These are phyloP conservation scores for Cliona cf. orientalis DNA, from an alignment of 37 sponge, comb jelly and placozoan species.

Conservation along the genomic window DNA sequence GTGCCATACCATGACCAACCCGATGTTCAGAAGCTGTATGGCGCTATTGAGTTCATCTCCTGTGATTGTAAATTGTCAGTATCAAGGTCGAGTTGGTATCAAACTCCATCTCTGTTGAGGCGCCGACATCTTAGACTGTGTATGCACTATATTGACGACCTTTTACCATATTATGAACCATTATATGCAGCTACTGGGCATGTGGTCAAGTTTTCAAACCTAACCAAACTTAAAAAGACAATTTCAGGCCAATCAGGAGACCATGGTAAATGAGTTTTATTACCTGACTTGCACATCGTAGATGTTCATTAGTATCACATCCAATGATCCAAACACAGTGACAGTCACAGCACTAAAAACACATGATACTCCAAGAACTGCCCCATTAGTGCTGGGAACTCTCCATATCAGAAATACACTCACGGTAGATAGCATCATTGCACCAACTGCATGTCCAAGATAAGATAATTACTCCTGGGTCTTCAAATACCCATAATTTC, in stretches of 20 bases:
- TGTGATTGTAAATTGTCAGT: no score
- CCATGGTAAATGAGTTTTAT: neutral
- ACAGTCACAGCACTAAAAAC: conserved; percentile 58
- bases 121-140: no score
- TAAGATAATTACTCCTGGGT: neutral
- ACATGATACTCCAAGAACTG: conserved; percentile 43
- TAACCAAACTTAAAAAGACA: no score
- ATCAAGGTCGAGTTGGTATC: no score
- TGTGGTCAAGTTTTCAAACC: no score
- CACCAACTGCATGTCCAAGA: conserved; percentile 9
- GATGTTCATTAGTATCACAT: conserved; percentile 19
- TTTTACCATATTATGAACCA: no score
- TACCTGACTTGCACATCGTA: conserved; percentile 24
- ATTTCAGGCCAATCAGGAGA: neutral
- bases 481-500: neutral
- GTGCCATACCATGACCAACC: no score
- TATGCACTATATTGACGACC: no score
- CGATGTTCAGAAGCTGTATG: no score
- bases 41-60: no score
- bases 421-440: conserved; percentile 44
- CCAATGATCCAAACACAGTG: conserved; percentile 42
- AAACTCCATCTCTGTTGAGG: no score
- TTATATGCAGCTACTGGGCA: no score
- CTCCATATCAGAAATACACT: conserved; percentile 56
- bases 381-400: conserved; percentile 22